A percentile compares a stretch with the other conserved stretches of the same genome.
Evolutionary conservation across 2,888 invertebrate genomes (phyloP).

Genomic region (Ormyrus rosae): DNA sequence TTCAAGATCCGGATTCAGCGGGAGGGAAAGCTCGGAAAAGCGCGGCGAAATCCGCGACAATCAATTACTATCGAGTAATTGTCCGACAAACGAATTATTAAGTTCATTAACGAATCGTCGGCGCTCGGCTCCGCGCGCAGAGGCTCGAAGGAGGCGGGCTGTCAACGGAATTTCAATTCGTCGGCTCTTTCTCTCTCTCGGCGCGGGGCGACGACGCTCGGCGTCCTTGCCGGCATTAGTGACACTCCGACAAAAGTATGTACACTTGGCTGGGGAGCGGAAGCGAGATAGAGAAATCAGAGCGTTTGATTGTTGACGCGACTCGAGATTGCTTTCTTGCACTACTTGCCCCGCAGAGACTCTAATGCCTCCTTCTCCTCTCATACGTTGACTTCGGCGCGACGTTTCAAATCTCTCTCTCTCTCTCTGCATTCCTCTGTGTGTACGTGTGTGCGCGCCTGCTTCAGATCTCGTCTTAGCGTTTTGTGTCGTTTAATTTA

Average conservation of each 20-base stretch:
- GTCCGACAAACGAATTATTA: conserved; percentile 23
- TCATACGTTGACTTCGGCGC: conserved; percentile 28
- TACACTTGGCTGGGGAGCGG: not conserved
- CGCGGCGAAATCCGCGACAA: not conserved
- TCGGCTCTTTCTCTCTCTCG: too few relatives aligned
- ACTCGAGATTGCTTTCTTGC: conserved; percentile 47
- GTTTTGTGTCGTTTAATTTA: conserved; percentile 53
- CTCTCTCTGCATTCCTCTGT: not conserved
- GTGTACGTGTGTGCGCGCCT: not conserved
- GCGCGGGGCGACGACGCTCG: not conserved
- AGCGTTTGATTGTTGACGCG: conserved; percentile 52
- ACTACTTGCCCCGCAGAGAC: not conserved
- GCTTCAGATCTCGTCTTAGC: conserved; percentile 12
- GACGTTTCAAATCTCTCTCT: conserved; percentile 45
- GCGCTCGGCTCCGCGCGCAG: not conserved
- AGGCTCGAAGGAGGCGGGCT: not conserved
- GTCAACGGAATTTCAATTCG: conserved; percentile 33
- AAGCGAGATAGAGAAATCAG: conserved; percentile 35
- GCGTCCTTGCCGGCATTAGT: conserved; percentile 21
- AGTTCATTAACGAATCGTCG: conserved; percentile 24
- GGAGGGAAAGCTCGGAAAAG: too few relatives aligned
- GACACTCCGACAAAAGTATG: conserved; percentile 44
- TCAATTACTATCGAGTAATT: conserved; percentile 25
- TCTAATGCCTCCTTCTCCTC: conserved; percentile 27
- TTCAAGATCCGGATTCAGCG: too few relatives aligned